Base-by-base conservation (phyloP, 2,888 invertebrate species). In the Nomada fabriciana region DNA sequence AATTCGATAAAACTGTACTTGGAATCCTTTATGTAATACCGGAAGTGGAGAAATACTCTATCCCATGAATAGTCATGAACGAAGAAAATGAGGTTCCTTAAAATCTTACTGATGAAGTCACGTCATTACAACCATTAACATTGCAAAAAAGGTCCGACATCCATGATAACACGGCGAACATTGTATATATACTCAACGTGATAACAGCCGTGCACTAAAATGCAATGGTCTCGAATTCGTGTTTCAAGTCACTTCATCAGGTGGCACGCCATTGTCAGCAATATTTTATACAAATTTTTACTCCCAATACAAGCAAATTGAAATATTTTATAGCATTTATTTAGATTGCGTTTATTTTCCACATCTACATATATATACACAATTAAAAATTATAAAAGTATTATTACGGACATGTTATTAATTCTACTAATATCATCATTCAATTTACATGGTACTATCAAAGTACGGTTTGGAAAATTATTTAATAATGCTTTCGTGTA, bases 131-230 rank as follows among this genome's bases (percentile, higher is more conserved):
- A 23, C 36, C 43, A 47, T 36, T 47, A 47, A 53, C 50, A 20
- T 9, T 47, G 15, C 18, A 23, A 43, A 76, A 70, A 20, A n/a
- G 2, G 18, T n/a, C 42, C n/a, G 9, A 11, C 36, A 25, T 23
- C 11, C 23, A 29, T 20, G 57, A 67, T 73, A 67, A 42, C 57
- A n/a, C n/a, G 20, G n/a, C 20, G 5, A 47, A 55, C 43, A n/a
- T 36, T 36, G 50, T 60, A 36, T 47, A 47, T 47, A 15, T 60
- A 50, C 60, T 18, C 10, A 68, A 52, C 13, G 43, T 18, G 68
- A 74, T 74, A 74, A 74, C 67, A 29, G 42, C 42, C 29, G 23
- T 18, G 36, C 20, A 36, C 23, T 74, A 74, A 74, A 63, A 63
- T 29, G 9, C 63, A 63, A 53, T 42, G 20, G n/a, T 9, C 25